Evolutionary conservation across 1,140 invertebrate genomes (phyloP), one percentile per base, ranked within the genome.

Genomic region (Papilio machaon): DNA sequence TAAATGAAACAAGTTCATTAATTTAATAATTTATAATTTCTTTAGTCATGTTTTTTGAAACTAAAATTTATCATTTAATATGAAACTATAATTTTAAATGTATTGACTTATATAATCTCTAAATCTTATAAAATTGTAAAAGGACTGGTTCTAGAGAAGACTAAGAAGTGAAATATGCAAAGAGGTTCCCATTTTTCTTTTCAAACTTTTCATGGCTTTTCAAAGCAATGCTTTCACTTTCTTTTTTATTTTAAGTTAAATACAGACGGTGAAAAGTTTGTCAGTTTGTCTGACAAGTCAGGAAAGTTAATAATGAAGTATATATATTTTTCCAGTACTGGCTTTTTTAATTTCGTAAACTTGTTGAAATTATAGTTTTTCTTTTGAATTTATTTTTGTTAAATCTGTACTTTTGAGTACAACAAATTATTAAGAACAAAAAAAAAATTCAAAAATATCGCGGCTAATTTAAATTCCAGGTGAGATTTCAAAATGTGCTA

Each of bases 301-400:
- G 64, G 64, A 35, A 67, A 67, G 64, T 67, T 67, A 67, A 67
- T 67, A 67, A 67, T 67, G 30, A 67, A 67, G 11, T 30, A 67
- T 30, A 11, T 2, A 35, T 11, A 19, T 30, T 67, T 67, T 35
- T 67, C 11, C 10, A 23, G 23, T 15, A 35, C 64, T 30, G 10
- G 23, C 23, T 30, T 67, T 35, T 67, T 67, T 35, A 13, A 13
- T 67, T 67, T 67, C 30, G 3, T 67, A 35, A 23, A 38, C 13
- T 19, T 30, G 3, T 35, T 67, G 13, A 67, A 1, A 13, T 35
- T 10, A 1, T 4, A 1, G 3, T 35, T 67, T 67, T 67, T 54
- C 15, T n/a, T 17, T 54, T 54, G 17, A 0, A 43, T 43, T 6
- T 43, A 54, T 1, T 35, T 67, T 35, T 23, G 13, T 0, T 15